Conservation (phyloP, 2,113 vertebrate species). For the Daubentonia madagascariensis region DNA sequence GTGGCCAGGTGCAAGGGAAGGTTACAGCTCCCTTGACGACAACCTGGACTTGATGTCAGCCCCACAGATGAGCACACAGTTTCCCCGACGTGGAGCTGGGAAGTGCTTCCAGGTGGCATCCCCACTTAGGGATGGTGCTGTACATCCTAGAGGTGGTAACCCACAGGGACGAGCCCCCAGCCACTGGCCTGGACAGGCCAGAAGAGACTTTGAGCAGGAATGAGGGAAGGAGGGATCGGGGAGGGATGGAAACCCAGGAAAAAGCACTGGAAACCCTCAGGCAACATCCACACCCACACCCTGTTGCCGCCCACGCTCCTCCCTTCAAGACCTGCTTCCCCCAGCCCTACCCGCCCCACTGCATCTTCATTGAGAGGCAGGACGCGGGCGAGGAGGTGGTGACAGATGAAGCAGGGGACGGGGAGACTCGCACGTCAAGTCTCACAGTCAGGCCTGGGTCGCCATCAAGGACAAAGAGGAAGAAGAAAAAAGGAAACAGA, state of each 20-base stretch:
- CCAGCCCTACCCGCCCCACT: neutral
- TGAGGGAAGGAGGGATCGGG: neutral
- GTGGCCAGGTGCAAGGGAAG: neutral
- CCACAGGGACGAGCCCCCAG: neutral
- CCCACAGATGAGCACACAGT: neutral
- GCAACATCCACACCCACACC: neutral
- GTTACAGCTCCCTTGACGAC: neutral
- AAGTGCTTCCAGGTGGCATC: neutral
- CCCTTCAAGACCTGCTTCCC: neutral
- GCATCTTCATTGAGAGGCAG: neutral
- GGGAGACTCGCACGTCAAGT: too few relatives aligned
- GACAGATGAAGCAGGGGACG: fast-evolving
- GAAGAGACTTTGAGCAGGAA: neutral
- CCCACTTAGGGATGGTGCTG: neutral
- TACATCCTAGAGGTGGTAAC: neutral
- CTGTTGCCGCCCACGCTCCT: neutral
- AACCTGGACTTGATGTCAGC: neutral
- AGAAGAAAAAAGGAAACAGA: neutral
- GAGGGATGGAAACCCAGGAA: neutral
- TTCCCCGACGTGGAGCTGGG: neutral
- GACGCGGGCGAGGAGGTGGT: neutral
- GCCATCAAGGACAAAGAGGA: neutral
- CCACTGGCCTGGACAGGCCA: neutral
- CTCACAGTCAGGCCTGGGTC: neutral
- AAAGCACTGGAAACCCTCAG: neutral